Percentiles rank a stretch among this genome's conserved stretches.
Evolutionary conservation across 2,888 invertebrate genomes (phyloP).

Genomic region (Brachypterus glaber): DNA sequence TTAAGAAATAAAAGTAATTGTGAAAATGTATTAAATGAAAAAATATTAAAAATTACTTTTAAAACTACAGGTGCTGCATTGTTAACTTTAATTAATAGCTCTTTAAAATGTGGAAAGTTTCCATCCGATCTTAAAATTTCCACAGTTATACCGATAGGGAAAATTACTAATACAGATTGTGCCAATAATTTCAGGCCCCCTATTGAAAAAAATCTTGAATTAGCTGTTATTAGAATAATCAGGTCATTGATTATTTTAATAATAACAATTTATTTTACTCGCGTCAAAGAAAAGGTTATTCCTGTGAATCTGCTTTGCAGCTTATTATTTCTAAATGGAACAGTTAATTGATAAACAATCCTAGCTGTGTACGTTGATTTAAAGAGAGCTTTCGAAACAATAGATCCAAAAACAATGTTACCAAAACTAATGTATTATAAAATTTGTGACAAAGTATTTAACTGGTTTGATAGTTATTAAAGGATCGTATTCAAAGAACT

Average conservation of each 20-base stretch:
- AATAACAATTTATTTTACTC: no score
- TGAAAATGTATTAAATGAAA: no score
- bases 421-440: neutral
- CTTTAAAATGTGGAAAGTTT: no score
- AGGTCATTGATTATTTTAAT: no score
- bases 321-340: neutral
- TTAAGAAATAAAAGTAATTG: neutral
- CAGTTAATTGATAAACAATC: neutral
- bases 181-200: neutral
- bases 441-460: neutral
- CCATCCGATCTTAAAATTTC: no score
- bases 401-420: neutral
- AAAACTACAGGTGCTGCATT: neutral
- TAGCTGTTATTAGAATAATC: no score
- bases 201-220: neutral
- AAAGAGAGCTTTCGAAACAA: slow-evolving; percentile 2
- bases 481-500: neutral
- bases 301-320: neutral
- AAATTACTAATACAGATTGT: neutral
- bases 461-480: neutral
- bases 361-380: neutral
- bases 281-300: neutral
- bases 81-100: neutral
- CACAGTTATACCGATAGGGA: neutral
- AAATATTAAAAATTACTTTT: neutral